Evolutionary conservation across 2,888 invertebrate genomes (phyloP).

Genomic region (Strigamia maritima): DNA sequence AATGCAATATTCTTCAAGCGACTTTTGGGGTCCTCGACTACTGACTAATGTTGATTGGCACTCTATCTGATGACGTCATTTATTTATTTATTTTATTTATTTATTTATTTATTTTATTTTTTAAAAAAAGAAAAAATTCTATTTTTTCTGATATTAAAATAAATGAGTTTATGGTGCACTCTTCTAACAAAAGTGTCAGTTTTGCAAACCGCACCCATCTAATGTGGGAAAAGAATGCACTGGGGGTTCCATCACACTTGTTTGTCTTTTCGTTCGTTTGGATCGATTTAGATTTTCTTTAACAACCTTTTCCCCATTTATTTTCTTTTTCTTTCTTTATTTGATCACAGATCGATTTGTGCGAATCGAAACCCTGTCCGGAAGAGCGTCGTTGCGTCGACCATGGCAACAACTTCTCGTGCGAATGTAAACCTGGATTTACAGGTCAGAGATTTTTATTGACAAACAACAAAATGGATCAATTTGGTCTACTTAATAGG

Average conservation of each 20-base stretch:
- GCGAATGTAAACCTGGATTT: constrained; percentile 69
- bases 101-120: background rate
- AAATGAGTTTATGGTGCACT: background rate
- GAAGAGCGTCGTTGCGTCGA: constrained; percentile 67
- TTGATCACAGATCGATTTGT: constrained; percentile 49
- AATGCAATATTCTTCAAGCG: constrained; percentile 11
- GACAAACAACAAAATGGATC: constrained; percentile 5
- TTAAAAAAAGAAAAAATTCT: background rate
- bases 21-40: background rate
- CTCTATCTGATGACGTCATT: constrained; percentile 19
- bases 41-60: constrained; percentile 31
- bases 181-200: background rate
- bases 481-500: constrained; percentile 42
- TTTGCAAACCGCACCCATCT: background rate
- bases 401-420: constrained; percentile 69
- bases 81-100: background rate
- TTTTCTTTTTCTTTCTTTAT: background rate
- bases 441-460: constrained; percentile 52
- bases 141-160: background rate
- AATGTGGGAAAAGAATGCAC: background rate
- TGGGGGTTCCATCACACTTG: background rate
- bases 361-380: constrained; percentile 66
- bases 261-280: background rate
- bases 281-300: constrained; percentile 5
- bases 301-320: background rate